Evolutionary conservation across 2,113 vertebrate species (phyloP).

Genomic region (Nycticebus coucang): DNA sequence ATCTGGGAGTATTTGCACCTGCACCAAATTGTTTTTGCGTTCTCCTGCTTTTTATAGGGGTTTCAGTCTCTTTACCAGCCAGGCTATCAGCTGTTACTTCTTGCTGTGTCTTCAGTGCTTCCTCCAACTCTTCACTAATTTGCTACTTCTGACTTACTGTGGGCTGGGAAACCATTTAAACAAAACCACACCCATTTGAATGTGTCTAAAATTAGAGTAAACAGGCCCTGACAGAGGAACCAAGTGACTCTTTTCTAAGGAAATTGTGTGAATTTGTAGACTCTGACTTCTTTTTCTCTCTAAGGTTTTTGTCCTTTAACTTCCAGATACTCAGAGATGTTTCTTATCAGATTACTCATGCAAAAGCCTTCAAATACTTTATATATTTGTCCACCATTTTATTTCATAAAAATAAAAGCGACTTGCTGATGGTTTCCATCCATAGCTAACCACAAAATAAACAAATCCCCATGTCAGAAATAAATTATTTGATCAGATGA

Average conservation of each 20-base stretch:
- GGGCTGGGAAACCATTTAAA: conserved; percentile 37
- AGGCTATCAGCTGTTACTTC: conserved; percentile 50
- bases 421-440: neutral
- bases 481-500: neutral
- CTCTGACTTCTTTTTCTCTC: neutral
- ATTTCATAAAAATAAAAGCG: conserved; percentile 21
- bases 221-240: neutral
- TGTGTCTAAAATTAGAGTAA: conserved; percentile 56
- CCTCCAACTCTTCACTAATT: conserved; percentile 17
- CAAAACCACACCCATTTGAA: conserved; percentile 38
- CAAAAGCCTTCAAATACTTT: conserved; percentile 31
- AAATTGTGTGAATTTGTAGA: neutral
- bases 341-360: neutral
- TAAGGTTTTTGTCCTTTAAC: neutral
- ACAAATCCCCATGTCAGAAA: neutral
- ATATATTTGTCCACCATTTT: neutral
- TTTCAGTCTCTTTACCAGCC: conserved; percentile 21
- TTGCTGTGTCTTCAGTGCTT: neutral
- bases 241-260: neutral
- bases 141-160: conserved; percentile 52
- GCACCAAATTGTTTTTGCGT: neutral
- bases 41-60: conserved; percentile 20
- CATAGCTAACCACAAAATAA: conserved; percentile 13
- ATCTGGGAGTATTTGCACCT: neutral
- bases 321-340: neutral